A percentile compares a stretch with the other conserved stretches of the same genome.
Conservation (phyloP, 2,797 vertebrate species). For the Coracias cyanogaster region DNA sequence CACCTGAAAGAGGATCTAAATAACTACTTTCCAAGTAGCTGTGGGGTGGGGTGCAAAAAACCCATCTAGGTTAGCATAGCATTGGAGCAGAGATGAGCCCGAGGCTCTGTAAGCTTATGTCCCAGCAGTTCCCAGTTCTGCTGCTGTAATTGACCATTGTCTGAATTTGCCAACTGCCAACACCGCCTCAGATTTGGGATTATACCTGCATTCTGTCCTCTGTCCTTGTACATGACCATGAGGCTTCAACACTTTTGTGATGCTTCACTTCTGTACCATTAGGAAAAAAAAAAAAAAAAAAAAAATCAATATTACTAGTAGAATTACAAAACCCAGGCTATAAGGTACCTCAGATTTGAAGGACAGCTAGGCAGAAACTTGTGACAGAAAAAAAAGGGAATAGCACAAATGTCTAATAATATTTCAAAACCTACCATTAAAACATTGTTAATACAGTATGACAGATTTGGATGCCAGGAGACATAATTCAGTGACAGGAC, state of each 20-base stretch:
- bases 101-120: not conserved
- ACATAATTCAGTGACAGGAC: not conserved
- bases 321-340: not conserved
- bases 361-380: not conserved
- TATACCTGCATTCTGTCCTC: not conserved
- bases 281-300: not conserved
- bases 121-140: not conserved
- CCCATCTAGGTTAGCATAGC: not conserved
- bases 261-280: not conserved
- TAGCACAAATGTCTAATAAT: not conserved
- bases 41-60: not conserved
- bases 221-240: rapidly evolving
- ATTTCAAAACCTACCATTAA: not conserved
- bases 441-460: not conserved
- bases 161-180: not conserved
- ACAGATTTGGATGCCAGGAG: not conserved
- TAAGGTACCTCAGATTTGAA: not conserved
- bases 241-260: not conserved
- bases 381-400: not conserved
- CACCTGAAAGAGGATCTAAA: not conserved
- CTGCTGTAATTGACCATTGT: not conserved
- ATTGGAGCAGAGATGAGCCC: not conserved
- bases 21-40: not conserved
- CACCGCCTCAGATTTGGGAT: not conserved
- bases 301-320: not conserved